Base-by-base conservation (phyloP, 2,113 vertebrate genomes). In the Donacobius atricapilla region DNA sequence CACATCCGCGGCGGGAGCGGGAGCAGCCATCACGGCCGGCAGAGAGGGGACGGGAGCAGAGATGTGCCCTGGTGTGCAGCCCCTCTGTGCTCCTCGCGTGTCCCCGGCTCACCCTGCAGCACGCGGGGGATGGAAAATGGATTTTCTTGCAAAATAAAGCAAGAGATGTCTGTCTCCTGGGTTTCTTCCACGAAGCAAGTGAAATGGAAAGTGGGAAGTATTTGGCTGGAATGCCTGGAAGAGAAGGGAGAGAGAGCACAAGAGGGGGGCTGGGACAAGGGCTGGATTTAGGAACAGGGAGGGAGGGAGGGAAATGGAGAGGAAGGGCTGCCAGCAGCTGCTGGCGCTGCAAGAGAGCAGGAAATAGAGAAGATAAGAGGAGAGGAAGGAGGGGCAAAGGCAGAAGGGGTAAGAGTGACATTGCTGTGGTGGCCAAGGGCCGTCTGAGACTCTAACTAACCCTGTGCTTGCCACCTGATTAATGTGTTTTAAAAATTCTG, bases 401-500 rank as follows among this genome's bases (percentile, higher is more conserved):
- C 48, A 87, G 11, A 60, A 82, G 11, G 30, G 33, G 17, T 30
- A n/a, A 33, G 40, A 83, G 69, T 30, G 57, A 45, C 0, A 0
- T 15, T 63, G 14, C 35, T 57, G 19, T 20, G 20, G 15, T 61
- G 15, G 27, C 24, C 61, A 78, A 37, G 11, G 31, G 56, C 3
- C 3, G 39, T 71, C 23, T 54, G 63, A 92, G 48, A 83, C 21
- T 8, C 5, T 60, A 65, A 37, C 5, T 60, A 65, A 37, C 1
- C 2, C 72, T 50, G 28, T 31, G 24, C 69, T 96, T 94, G 83
- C 60, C 48, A 17, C 61, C 50, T 21, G 9, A 94, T 83, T 87
- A 85, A 90, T 35, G 33, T 83, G 84, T 95, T 97, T 96, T 94
- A 82, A 97, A 98, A 97, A 97, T 72, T 31, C 85, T 77, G 64